Evolutionary conservation across 1,140 invertebrate species (phyloP), one percentile per base, ranked within the genome.

Genomic region (Magallana ariakensis): DNA sequence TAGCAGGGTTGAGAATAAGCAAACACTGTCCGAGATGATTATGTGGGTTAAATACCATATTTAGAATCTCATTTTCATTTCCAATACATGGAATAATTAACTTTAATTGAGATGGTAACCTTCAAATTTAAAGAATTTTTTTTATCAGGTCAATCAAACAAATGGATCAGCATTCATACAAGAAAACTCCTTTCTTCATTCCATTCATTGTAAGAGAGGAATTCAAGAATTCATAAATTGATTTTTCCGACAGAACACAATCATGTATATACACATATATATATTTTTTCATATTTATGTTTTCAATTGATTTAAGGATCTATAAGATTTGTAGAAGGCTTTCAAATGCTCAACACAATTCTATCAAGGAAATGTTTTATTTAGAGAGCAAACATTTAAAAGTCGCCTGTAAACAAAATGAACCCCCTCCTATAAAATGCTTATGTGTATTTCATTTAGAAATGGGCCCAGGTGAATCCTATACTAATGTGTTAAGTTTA

Each of bases 11-110:
- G 66, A 70, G 66, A 70, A 26, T 22, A 22, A 8, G 22, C 66
- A 70, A 70, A 60, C n/a, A 60, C 13, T 13, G 33, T 46, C 66
- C 33, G 66, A 70, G 66, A 70, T 33, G 66, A 22, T 22, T 22
- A 70, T 26, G 19, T 11, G 22, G 22, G 66, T 26, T 22, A 70
- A 70, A 13, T 26, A 70, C 66, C 66, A 26, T 46, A 70, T 70
- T 70, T 26, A 70, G 66, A 70, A 70, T 70, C 66, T 70, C 66
- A 70, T 70, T 70, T 70, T 26, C 19, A 70, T 22, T 19, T 19
- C 33, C 33, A 22, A 19, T 70, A 10, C 13, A 70, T 70, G 15
- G 15, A 15, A 60, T 60, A 60, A 60, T 60, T 15, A 70, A 10
- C 66, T 22, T 70, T 70, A 70, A 70, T 70, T 70, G 66, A 70